Conservation (phyloP, 2,888 invertebrate species). For the Anthoptus insignis region DNA sequence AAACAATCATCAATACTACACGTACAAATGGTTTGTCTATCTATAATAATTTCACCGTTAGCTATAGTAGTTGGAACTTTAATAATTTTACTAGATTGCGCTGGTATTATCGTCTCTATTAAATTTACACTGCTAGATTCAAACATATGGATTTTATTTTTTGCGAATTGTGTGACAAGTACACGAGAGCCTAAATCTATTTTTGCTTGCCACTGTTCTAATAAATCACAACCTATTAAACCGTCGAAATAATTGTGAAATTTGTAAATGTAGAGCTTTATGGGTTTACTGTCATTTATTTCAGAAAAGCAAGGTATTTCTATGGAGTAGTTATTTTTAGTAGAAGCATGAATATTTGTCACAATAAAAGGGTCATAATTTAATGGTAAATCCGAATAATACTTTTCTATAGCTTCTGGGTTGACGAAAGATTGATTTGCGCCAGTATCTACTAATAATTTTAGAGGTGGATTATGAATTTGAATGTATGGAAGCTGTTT, state of each 20-base stretch:
- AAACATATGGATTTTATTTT: conserved; percentile 10
- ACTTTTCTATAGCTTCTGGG: conserved; percentile 1
- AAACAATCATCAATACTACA: conserved; percentile 8
- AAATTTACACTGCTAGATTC: conserved; percentile 5
- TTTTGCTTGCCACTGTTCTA: conserved; percentile 16
- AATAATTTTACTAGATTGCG: not conserved
- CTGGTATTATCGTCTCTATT: conserved; percentile 1
- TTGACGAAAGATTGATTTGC: not conserved
- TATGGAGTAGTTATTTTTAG: not conserved
- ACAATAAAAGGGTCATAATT: not conserved
- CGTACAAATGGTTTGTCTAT: not conserved
- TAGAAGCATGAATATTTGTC: conserved; percentile 1
- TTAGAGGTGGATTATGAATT: conserved; percentile 3
- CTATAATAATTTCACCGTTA: not conserved
- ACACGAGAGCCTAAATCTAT: conserved; percentile 7
- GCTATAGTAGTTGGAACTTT: conserved; percentile 3
- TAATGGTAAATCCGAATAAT: not conserved
- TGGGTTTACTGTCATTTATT: not conserved
- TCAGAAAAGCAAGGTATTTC: conserved; percentile 1
- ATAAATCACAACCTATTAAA: conserved; percentile 10
- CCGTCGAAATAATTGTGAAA: conserved; percentile 10
- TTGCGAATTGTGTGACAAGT: not conserved
- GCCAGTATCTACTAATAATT: not conserved
- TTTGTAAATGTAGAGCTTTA: conserved; percentile 6
- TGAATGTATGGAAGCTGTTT: not conserved